Evolutionary conservation across 2,888 invertebrate species (phyloP).

Genomic region (Ectemnius lituratus): DNA sequence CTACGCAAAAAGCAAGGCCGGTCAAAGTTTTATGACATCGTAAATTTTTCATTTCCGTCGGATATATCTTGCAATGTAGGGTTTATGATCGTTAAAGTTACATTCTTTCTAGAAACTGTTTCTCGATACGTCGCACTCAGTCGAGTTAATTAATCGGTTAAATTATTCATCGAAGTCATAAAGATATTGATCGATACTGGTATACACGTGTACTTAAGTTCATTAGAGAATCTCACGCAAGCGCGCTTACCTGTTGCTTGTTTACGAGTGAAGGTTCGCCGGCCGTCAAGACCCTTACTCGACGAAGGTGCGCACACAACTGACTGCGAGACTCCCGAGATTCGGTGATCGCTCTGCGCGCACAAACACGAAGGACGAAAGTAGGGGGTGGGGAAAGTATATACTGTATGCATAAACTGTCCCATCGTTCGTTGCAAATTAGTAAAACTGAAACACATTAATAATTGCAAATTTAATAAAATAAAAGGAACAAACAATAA

Average conservation of each 20-base stretch:
- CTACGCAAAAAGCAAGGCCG: no score
- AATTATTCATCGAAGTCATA: background rate
- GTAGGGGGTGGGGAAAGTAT: background rate
- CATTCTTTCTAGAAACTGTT: background rate
- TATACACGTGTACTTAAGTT: background rate
- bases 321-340: constrained; percentile 38
- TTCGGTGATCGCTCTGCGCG: constrained; percentile 27
- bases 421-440: no score
- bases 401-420: background rate
- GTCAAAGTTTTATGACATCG: no score
- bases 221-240: background rate
- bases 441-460: no score
- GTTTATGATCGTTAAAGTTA: background rate
- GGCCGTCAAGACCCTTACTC: constrained; percentile 46
- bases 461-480: no score
- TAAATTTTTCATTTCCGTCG: constrained; percentile 2
- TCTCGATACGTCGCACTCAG: background rate
- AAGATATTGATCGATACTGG: background rate
- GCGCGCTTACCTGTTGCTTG: constrained; percentile 33
- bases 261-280: constrained; percentile 7
- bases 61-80: background rate
- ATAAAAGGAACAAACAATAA: no score
- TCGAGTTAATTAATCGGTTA: background rate
- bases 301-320: constrained; percentile 58
- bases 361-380: constrained; percentile 42